A percentile compares a stretch with the other conserved stretches of the same genome.
These are phyloP conservation scores for Bathynomus jamesi DNA, from an alignment of 1,140 invertebrate genomes.

Conservation along the genomic window DNA sequence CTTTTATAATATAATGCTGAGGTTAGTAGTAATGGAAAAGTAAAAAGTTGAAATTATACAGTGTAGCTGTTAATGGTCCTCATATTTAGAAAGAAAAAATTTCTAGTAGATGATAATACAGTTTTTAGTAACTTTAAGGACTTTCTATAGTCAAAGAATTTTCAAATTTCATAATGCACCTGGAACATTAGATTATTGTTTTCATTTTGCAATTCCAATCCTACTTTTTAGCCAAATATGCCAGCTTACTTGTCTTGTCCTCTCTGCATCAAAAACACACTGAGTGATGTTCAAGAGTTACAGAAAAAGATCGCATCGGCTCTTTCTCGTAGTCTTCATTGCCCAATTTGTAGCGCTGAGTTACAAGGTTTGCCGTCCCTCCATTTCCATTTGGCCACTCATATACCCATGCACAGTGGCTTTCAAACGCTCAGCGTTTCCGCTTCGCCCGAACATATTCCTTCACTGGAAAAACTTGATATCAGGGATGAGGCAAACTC, in stretches of 20 bases:
- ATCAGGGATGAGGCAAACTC: slow-evolving; percentile 17
- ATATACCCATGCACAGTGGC: not conserved
- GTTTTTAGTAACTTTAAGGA: too few species aligned
- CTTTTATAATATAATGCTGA: too few species aligned
- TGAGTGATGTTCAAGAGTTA: not conserved
- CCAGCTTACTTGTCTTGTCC: not conserved
- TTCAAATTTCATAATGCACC: too few species aligned
- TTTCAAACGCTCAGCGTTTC: not conserved
- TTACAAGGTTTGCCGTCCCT: not conserved
- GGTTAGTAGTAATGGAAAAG: too few species aligned
- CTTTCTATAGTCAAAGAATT: too few species aligned
- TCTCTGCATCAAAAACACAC: not conserved
- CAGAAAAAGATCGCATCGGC: not conserved
- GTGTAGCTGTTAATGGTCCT: too few species aligned
- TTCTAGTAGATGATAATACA: too few species aligned
- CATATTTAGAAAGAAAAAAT: too few species aligned
- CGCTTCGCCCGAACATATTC: slow-evolving; percentile 14
- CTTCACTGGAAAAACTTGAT: slow-evolving; percentile 26
- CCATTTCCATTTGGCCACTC: not conserved
- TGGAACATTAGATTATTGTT: too few species aligned
- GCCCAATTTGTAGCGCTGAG: not conserved
- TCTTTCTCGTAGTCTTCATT: not conserved
- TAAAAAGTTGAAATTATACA: too few species aligned
- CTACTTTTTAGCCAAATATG: not conserved
- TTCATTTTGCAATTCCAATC: too few species aligned